Percentiles rank a stretch among this genome's conserved stretches.
Evolutionary conservation across 1,140 invertebrate species (phyloP).

Genomic region (Platyscapa corneri): DNA sequence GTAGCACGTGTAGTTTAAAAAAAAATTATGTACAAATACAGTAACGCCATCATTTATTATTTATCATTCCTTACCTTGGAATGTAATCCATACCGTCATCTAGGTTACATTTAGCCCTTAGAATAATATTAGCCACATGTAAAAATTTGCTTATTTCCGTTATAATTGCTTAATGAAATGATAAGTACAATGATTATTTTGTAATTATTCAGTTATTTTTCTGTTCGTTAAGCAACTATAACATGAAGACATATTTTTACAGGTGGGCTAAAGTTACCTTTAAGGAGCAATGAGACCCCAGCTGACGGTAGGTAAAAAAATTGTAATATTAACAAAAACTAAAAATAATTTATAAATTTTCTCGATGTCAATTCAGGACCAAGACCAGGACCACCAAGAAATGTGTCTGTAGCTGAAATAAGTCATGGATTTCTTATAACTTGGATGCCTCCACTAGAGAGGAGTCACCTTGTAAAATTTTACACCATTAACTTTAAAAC

Average conservation of each 20-base stretch:
- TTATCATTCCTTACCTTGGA: not conserved
- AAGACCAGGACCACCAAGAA: slow-evolving; percentile 88
- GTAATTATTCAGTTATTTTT: slow-evolving; percentile 44
- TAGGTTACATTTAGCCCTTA: slow-evolving; percentile 32
- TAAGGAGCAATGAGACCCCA: slow-evolving; percentile 42
- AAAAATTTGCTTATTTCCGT: slow-evolving; percentile 54
- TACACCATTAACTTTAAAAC: slow-evolving; percentile 94
- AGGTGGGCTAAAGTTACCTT: slow-evolving; percentile 53
- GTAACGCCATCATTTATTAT: not conserved
- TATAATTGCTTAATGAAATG: slow-evolving; percentile 55
- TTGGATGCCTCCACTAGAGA: slow-evolving; percentile 89
- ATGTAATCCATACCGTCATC: slow-evolving; percentile 7
- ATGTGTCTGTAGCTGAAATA: slow-evolving; percentile 90
- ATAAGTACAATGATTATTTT: slow-evolving; percentile 51
- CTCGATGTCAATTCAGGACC: slow-evolving; percentile 79
- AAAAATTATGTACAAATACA: too few relatives aligned
- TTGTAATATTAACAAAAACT: not conserved
- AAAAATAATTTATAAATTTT: not conserved
- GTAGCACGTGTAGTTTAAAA: not conserved
- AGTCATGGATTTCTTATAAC: slow-evolving; percentile 90
- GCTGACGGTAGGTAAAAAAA: slow-evolving; percentile 35
- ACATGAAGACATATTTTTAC: slow-evolving; percentile 50
- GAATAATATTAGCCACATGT: slow-evolving; percentile 50
- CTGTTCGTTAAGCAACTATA: slow-evolving; percentile 54
- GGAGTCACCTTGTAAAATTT: slow-evolving; percentile 87